Evolutionary conservation across 2,888 invertebrate genomes (phyloP).

Genomic region (Capitulum mitella): DNA sequence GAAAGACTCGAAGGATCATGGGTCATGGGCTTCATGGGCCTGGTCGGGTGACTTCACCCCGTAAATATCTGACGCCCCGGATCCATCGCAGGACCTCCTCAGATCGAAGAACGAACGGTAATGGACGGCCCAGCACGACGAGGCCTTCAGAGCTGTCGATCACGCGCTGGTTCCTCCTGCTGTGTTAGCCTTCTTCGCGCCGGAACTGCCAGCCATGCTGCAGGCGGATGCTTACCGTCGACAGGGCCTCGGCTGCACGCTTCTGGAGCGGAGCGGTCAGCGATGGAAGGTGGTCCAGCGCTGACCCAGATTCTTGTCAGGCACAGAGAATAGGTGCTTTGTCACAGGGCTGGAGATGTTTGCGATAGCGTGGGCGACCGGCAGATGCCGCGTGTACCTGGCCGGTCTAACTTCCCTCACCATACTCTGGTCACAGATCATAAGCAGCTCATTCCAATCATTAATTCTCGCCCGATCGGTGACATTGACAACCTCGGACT

Average conservation of each 20-base stretch:
- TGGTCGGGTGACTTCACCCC: neutral
- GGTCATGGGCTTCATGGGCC: neutral
- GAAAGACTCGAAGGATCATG: neutral
- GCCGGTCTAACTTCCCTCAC: neutral
- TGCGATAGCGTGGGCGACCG: neutral
- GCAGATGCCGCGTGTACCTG: neutral
- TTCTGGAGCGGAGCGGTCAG: neutral
- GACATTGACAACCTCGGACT: neutral
- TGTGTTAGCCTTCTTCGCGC: neutral
- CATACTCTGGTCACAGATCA: neutral
- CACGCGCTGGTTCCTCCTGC: neutral
- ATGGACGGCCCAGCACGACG: neutral
- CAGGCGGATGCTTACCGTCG: neutral
- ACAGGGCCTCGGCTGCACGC: neutral
- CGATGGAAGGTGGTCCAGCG: neutral
- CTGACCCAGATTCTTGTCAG: neutral
- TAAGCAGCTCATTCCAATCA: neutral
- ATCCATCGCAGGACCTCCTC: neutral
- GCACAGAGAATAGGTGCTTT: neutral
- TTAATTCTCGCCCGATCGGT: neutral
- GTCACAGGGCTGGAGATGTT: neutral
- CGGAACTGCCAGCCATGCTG: neutral
- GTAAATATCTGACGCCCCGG: neutral
- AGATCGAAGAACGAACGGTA: neutral
- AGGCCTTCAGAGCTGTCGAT: neutral